phyloP scores from a whole-genome alignment of 2,888 invertebrate genomes.

The Cataglyphis albicans region DNA sequence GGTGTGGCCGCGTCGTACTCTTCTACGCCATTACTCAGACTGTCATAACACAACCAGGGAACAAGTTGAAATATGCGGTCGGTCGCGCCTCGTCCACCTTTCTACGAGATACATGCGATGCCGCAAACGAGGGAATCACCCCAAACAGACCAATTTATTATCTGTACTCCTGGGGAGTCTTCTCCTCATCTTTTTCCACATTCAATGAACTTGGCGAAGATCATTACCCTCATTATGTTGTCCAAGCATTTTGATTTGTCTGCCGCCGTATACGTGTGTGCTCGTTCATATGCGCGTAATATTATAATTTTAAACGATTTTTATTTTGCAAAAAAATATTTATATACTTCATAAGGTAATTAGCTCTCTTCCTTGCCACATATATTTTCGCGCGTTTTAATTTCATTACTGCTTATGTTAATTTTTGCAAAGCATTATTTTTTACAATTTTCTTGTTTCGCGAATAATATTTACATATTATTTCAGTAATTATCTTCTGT shows the following conservation, averaged over 20 bases:
- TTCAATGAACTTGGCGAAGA: constrained; percentile 2
- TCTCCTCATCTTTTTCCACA: constrained; percentile 3
- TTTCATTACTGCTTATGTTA: neutral
- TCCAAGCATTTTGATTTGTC: neutral
- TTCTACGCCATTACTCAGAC: constrained; percentile 74
- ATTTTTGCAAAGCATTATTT: neutral
- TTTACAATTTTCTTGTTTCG: neutral
- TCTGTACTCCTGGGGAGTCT: constrained; percentile 16
- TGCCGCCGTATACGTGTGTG: neutral
- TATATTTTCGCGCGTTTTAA: neutral
- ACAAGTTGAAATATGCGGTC: constrained; percentile 79
- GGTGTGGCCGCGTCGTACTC: constrained; percentile 47
- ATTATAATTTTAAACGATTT: neutral
- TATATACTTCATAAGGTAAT: neutral
- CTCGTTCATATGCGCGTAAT: neutral
- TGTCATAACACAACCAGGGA: constrained; percentile 77
- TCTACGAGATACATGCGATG: constrained; percentile 51
- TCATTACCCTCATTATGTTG: constrained; percentile 34
- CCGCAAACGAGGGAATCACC: constrained; percentile 66
- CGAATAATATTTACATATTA: neutral
- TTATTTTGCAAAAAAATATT: constrained; percentile 1
- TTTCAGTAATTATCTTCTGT: constrained; percentile 2
- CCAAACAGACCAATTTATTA: constrained; percentile 72
- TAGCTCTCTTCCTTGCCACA: neutral
- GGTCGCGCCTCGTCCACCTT: constrained; percentile 60